phyloP scores from a whole-genome alignment of 2,797 vertebrate species.

The Furcifer pardalis region DNA sequence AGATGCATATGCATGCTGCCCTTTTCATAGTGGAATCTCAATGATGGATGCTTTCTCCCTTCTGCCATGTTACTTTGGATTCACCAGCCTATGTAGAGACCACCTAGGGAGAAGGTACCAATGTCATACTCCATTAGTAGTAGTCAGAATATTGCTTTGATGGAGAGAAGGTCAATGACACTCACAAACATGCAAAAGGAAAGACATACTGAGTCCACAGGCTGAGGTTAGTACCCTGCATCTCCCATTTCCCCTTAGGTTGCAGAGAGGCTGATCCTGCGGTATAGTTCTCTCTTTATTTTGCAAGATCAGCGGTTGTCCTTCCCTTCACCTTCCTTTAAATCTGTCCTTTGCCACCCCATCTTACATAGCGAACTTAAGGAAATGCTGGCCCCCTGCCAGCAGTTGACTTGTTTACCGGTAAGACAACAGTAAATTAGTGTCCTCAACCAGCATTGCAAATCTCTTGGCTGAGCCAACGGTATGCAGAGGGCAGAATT shows the following conservation, averaged over 20 bases:
- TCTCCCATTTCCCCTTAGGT: neutral
- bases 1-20: too few relatives aligned
- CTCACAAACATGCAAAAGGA: neutral
- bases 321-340: neutral
- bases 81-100: neutral
- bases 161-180: neutral
- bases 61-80: neutral
- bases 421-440: conserved; percentile 55
- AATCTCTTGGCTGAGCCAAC: conserved; percentile 19
- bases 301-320: neutral
- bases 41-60: neutral
- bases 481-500: conserved; percentile 30
- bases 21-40: neutral
- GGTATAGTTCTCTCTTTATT: neutral
- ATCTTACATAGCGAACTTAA: conserved; percentile 20
- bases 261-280: neutral
- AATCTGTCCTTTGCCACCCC: neutral
- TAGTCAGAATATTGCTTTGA: conserved; percentile 50
- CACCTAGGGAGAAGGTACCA: too few relatives aligned
- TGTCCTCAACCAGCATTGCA: conserved; percentile 52
- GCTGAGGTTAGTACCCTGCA: neutral
- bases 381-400: conserved; percentile 49
- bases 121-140: conserved; percentile 33
- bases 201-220: neutral
- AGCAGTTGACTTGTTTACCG: conserved; percentile 57